phyloP scores from a whole-genome alignment of 2,113 vertebrate species.

The Barnardius zonarius region DNA sequence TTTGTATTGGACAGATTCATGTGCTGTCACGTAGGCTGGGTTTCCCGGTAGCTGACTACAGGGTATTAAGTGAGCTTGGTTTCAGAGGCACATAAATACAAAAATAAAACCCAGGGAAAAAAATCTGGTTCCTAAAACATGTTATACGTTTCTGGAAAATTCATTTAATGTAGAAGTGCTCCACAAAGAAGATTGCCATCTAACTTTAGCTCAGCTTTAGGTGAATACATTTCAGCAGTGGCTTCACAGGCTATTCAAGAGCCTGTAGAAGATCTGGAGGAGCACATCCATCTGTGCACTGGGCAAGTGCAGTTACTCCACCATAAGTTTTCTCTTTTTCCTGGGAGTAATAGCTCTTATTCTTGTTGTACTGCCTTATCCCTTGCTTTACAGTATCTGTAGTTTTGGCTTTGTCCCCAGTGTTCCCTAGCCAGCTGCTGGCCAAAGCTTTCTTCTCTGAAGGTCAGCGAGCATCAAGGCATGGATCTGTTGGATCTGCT shows the following conservation, averaged over 20 bases:
- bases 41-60: neutral
- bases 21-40: neutral
- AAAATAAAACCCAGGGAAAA: neutral
- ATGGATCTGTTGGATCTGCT: neutral
- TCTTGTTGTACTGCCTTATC: neutral
- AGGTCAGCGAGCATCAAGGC: neutral
- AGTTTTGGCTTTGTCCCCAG: neutral
- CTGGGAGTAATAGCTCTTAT: neutral
- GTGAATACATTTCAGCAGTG: neutral
- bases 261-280: neutral
- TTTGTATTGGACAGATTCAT: neutral
- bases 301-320: neutral
- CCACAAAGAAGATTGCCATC: neutral
- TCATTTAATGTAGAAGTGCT: neutral
- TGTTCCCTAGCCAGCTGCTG: neutral
- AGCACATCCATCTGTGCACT: neutral
- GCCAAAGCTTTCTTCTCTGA: neutral
- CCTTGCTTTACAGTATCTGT: neutral
- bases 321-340: neutral
- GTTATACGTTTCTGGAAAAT: neutral
- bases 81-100: neutral
- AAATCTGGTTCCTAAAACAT: neutral
- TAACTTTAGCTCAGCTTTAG: neutral
- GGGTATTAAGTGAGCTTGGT: neutral
- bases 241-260: neutral